These are phyloP conservation scores for Chiloscyllium plagiosum DNA, from an alignment of 2,113 vertebrate species.

Conservation along the genomic window DNA sequence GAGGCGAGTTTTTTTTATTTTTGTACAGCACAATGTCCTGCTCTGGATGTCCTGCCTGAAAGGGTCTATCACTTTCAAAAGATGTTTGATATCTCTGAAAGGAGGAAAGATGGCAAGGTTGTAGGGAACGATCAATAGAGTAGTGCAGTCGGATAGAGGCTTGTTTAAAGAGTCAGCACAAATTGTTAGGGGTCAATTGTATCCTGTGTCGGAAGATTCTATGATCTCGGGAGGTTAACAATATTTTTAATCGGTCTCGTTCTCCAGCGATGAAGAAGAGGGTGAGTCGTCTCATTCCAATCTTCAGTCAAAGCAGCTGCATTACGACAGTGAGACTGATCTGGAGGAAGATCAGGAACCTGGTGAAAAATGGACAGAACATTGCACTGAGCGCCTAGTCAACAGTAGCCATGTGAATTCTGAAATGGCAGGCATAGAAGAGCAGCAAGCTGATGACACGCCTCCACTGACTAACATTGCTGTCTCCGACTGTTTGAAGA, in stretches of 20 bases:
- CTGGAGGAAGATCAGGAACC: background rate
- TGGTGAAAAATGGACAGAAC: background rate
- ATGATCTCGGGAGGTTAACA: background rate
- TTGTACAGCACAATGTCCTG: background rate
- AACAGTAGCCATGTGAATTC: background rate
- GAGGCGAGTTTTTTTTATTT: background rate
- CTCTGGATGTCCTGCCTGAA: background rate
- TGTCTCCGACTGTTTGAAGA: no score
- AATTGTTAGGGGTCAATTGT: background rate
- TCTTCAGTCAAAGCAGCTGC: background rate
- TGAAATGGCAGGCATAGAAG: background rate
- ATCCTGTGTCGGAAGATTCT: background rate
- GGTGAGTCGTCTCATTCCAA: background rate
- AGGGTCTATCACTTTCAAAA: background rate
- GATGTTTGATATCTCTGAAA: background rate
- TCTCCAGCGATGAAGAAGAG: background rate
- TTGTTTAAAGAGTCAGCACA: background rate
- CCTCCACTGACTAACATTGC: background rate
- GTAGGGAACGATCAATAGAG: background rate
- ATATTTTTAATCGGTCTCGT: background rate
- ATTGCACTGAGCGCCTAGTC: background rate
- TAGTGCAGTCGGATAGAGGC: background rate
- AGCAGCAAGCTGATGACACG: background rate
- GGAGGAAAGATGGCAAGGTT: background rate
- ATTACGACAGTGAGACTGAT: constrained; percentile 8